Base-by-base conservation (phyloP, 53 echinoderm and acorn worm species). In the Stichopus horrens region DNA sequence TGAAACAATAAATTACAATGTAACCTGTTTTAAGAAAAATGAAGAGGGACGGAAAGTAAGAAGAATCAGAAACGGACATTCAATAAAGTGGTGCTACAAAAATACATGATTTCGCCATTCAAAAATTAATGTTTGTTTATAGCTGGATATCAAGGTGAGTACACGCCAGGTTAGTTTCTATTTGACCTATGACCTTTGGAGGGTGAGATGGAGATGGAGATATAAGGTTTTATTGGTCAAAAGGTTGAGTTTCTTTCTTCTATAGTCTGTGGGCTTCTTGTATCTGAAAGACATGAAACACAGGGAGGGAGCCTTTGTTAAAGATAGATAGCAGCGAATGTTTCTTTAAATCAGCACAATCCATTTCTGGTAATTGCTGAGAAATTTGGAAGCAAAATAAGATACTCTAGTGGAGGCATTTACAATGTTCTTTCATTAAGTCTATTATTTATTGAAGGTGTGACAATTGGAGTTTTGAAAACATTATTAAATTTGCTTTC, bases 201-300 rank as follows among this genome's bases (percentile, higher is more conserved):
- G 90, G 19, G 23, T 85, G 4, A 97, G 92, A 65, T 90, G 68
- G 16, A 97, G 92, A 80, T 97, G 97, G 7, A 97, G 94, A 80
- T 97, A 97, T 19, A 97, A 86, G 19, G 94, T 92, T 73, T 97
- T 95, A 82, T 91, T 78, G 9, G 93, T 95, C 74, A 95, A 75
- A 54, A 95, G 87, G 54, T 84, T 89, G 53, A 97, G 89, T 68
- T 97, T 97, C 80, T 95, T 97, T 86, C 95, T 92, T 82, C 88
- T 93, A 89, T 93, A 95, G 58, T 97, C 95, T 55, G 97, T 94
- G 4, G 97, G 97, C 76, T 97, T 97, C 80, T 94, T 90, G 73
- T 97, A 97, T 67, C 97, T 97, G 79, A 57, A 83, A 79, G 19
- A 37, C 37, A 37, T 37, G 60, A 83, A 83, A 83, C 23, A 9